Percentiles rank a stretch among this genome's conserved stretches.
phyloP scores from a whole-genome alignment of 2,888 invertebrate genomes.

The Campopleginae sp. region DNA sequence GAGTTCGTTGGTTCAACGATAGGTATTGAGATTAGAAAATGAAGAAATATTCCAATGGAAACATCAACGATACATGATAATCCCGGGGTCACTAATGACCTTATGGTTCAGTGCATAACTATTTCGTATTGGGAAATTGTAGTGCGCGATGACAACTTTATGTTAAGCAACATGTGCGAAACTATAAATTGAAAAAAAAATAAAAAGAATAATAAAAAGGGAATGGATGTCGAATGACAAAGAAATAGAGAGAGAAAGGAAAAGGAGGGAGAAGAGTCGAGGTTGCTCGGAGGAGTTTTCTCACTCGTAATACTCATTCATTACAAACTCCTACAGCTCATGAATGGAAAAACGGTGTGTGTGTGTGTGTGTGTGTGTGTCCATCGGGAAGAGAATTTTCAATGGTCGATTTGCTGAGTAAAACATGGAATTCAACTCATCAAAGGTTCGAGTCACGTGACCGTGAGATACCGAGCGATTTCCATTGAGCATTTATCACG shows the following conservation, averaged over 20 bases:
- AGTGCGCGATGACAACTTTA: not conserved
- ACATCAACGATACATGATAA: not conserved
- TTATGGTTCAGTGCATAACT: conserved; percentile 27
- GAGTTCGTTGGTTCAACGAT: not conserved
- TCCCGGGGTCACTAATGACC: not conserved
- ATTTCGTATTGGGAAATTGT: conserved; percentile 29
- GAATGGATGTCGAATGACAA: conserved; percentile 18
- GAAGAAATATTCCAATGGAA: not conserved
- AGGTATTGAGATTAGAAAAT: not conserved
- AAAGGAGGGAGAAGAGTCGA: conserved; percentile 8
- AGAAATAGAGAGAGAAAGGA: conserved; percentile 2
- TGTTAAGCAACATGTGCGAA: conserved; percentile 1
- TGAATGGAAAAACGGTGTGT: conserved; percentile 53
- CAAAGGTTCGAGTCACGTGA: conserved; percentile 48
- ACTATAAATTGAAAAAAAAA: conserved; percentile 26
- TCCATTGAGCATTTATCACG: conserved; percentile 41
- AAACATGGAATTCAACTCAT: conserved; percentile 33
- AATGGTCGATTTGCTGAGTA: conserved; percentile 10
- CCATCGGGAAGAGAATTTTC: conserved; percentile 14
- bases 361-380: conserved; percentile 4
- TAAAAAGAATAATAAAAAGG: conserved; percentile 3
- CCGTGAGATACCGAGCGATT: conserved; percentile 47
- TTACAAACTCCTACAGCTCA: conserved; percentile 41
- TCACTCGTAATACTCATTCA: conserved; percentile 52
- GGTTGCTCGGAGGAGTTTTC: conserved; percentile 11